phyloP scores from a whole-genome alignment of 1,140 invertebrate genomes.

The Pygmarrhopalites habei region DNA sequence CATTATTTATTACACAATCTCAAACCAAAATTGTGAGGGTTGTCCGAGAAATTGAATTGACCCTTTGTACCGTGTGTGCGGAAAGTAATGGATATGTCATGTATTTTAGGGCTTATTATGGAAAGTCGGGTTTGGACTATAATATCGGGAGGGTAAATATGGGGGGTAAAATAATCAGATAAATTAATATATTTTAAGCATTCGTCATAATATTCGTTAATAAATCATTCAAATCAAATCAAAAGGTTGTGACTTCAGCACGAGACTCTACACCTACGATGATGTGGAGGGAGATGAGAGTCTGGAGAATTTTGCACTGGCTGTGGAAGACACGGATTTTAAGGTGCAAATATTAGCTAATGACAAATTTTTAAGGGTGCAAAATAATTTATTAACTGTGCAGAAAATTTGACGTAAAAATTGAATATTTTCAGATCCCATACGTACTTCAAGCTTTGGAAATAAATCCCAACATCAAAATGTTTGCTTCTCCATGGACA shows the following conservation, averaged over 20 bases:
- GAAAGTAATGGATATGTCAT: too few relatives aligned
- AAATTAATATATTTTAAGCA: too few relatives aligned
- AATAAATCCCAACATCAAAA: conserved; percentile 45
- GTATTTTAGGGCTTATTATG: conserved; percentile 42
- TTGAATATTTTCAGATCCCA: conserved; percentile 56
- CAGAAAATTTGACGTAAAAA: background rate
- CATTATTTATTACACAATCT: too few relatives aligned
- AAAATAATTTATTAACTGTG: conserved; percentile 5
- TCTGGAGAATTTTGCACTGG: conserved; percentile 58
- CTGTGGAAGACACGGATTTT: conserved; percentile 56
- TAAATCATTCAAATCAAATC: too few relatives aligned
- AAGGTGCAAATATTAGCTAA: conserved; percentile 48
- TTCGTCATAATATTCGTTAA: too few relatives aligned
- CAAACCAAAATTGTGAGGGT: too few relatives aligned
- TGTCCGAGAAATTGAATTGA: background rate
- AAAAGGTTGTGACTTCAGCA: conserved; percentile 74
- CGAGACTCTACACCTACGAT: conserved; percentile 56
- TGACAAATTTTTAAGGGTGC: background rate
- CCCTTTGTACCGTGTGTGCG: too few relatives aligned
- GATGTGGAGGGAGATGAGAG: conserved; percentile 52
- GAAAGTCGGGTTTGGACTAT: conserved; percentile 58
- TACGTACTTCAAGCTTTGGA: conserved; percentile 51
- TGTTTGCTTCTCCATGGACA: conserved; percentile 71
- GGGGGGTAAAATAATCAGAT: too few relatives aligned
- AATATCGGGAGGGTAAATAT: conserved; percentile 69